phyloP scores from a whole-genome alignment of 1,140 invertebrate species.

The Leptonema lineaticorne region DNA sequence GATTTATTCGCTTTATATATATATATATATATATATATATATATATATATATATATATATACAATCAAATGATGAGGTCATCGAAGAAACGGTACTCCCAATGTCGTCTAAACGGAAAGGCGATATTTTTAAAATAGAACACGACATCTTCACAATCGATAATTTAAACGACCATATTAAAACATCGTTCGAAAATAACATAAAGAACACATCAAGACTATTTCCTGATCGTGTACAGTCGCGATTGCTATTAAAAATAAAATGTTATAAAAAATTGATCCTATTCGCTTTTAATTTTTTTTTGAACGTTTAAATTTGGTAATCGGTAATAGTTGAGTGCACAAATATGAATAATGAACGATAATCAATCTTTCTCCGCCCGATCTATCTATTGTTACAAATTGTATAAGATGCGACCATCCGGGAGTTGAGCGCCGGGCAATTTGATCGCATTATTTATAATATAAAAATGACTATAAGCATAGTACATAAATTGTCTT shows the following conservation, averaged over 20 bases:
- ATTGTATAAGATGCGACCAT: conserved; percentile 10
- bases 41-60: too few relatives aligned
- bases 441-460: conserved; percentile 12
- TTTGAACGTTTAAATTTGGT: too few relatives aligned
- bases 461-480: neutral
- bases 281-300: neutral
- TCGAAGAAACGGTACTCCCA: conserved; percentile 13
- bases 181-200: neutral
- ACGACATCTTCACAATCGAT: too few relatives aligned
- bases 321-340: too few relatives aligned
- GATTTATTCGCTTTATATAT: conserved; percentile 14
- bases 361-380: conserved; percentile 9
- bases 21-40: too few relatives aligned
- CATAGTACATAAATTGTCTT: conserved; percentile 1
- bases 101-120: neutral
- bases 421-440: conserved; percentile 6
- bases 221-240: neutral
- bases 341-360: too few relatives aligned
- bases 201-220: neutral
- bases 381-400: neutral
- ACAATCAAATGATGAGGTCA: conserved; percentile 18
- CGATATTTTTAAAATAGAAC: too few relatives aligned
- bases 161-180: too few relatives aligned
- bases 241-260: neutral
- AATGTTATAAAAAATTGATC: too few relatives aligned